Evolutionary conservation across 2,113 vertebrate species (phyloP), one percentile per base, ranked within the genome.

Genomic region (Chamaetylas fuelleborni): DNA sequence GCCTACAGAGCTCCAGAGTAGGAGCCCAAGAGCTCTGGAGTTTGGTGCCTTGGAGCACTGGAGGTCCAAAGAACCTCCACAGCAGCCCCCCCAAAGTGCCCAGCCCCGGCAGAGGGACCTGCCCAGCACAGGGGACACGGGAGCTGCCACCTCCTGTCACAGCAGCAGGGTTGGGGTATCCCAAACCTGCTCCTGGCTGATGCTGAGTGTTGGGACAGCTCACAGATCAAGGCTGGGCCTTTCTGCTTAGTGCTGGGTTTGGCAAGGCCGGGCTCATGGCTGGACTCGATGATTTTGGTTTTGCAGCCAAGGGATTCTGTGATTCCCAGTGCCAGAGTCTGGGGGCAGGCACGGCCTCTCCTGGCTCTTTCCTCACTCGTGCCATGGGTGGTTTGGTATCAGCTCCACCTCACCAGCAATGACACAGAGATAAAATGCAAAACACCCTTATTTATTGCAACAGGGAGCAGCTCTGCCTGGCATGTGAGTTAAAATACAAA

Each of bases 291-390:
- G 26, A 4, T 17, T 36, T 7, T 10, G 12, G 19, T 24, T 45
- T 43, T 45, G 51, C 60, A 38, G 0, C 10, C 14, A 6, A 58
- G 28, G 12, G 19, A 28, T 31, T 36, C 36, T 45, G 51, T 24
- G 51, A 65, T 33, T 51, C 31, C 66, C 40, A 14, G 22, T 28
- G 57, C 69, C 43, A 25, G 50, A 43, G 33, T 33, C 66, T 9
- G 50, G 28, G 56, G 7, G 29, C 42, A 38, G 54, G 33, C 45
- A 40, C 16, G 3, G 62, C 19, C 33, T 36, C 33, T 45, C 67
- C 82, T 7, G 5, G 31, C n/a, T 53, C 86, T 38, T 10, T 43
- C 23, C 19, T 67, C 5, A 0, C 24, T 50, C 0, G 0, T 45
- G 38, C 11, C 38, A 25, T 10, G n/a, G 40, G 10, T 38, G 60